Conservation (phyloP, 1,140 invertebrate genomes). For the Ruditapes philippinarum region DNA sequence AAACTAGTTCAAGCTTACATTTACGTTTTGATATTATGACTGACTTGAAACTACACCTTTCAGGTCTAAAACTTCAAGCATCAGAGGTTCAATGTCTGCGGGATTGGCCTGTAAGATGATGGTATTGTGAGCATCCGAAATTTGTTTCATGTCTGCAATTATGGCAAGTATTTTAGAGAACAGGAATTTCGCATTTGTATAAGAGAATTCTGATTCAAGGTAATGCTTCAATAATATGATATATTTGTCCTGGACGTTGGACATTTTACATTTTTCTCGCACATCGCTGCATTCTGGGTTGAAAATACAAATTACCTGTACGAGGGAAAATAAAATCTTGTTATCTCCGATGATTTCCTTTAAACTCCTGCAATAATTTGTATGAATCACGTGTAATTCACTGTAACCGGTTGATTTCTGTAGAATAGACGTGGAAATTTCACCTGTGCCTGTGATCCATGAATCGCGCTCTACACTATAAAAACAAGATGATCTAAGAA, state of each 20-base stretch:
- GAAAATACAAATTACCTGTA: slow-evolving; percentile 96
- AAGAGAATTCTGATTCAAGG: slow-evolving; percentile 92
- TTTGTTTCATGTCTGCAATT: slow-evolving; percentile 93
- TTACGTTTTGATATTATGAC: no score
- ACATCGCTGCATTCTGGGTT: slow-evolving; percentile 93
- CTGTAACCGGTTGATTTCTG: slow-evolving; percentile 82
- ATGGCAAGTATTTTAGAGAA: slow-evolving; percentile 92
- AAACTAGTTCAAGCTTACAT: no score
- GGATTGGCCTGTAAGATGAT: slow-evolving; percentile 97
- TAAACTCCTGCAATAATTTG: slow-evolving; percentile 81
- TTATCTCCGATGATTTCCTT: slow-evolving; percentile 83
- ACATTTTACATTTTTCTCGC: slow-evolving; percentile 91
- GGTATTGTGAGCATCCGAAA: slow-evolving; percentile 95
- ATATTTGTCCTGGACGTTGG: slow-evolving; percentile 93
- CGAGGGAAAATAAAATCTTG: slow-evolving; percentile 92
- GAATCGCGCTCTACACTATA: slow-evolving; percentile 81
- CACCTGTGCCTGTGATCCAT: slow-evolving; percentile 80
- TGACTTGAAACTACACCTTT: slow-evolving; percentile 86
- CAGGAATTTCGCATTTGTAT: slow-evolving; percentile 74
- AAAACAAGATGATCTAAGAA: slow-evolving; percentile 81
- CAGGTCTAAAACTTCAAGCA: slow-evolving; percentile 97
- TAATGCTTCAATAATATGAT: slow-evolving; percentile 96
- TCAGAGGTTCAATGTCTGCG: slow-evolving; percentile 94
- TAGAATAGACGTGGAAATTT: slow-evolving; percentile 84
- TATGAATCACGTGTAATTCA: slow-evolving; percentile 84